Evolutionary conservation across 2,888 invertebrate species (phyloP).

Genomic region (Drosophila parthenogenetica): DNA sequence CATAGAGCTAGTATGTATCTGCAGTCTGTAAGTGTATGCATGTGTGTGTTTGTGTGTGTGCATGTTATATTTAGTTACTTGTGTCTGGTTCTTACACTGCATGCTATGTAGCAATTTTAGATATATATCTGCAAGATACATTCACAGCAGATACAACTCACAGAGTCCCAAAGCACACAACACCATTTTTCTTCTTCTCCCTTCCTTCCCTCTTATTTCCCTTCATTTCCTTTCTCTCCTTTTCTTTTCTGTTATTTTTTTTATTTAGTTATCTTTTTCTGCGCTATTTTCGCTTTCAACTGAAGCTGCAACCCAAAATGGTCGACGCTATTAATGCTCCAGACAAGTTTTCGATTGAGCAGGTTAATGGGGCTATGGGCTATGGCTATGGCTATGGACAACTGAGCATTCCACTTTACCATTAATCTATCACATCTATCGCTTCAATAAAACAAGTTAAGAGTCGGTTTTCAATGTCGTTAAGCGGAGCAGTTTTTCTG

Average conservation of each 20-base stretch:
- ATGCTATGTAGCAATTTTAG: constrained; percentile 70
- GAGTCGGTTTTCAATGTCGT: constrained; percentile 1
- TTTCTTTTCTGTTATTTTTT: neutral
- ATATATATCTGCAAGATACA: constrained; percentile 74
- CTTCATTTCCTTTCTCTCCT: neutral
- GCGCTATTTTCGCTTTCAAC: constrained; percentile 76
- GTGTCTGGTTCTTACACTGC: constrained; percentile 71
- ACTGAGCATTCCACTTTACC: constrained; percentile 13
- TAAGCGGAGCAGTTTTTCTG: neutral
- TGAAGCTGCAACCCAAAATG: constrained; percentile 69
- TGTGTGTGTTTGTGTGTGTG: constrained; percentile 30
- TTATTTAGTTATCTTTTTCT: constrained; percentile 34
- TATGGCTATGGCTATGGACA: constrained; percentile 14
- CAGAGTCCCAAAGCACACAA: constrained; percentile 26
- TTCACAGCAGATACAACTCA: constrained; percentile 40
- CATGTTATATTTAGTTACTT: constrained; percentile 73
- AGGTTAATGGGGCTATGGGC: constrained; percentile 63
- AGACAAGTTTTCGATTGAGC: constrained; percentile 64
- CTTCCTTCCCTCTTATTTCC: neutral
- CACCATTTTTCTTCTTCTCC: constrained; percentile 33
- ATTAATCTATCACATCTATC: constrained; percentile 9
- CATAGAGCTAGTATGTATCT: constrained; percentile 34
- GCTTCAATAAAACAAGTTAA: neutral
- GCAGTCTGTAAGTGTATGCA: neutral
- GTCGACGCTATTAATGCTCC: constrained; percentile 44